Evolutionary conservation across 2,888 invertebrate genomes (phyloP), one percentile per base, ranked within the genome.

Genomic region (Pyrocoelia pectoralis): DNA sequence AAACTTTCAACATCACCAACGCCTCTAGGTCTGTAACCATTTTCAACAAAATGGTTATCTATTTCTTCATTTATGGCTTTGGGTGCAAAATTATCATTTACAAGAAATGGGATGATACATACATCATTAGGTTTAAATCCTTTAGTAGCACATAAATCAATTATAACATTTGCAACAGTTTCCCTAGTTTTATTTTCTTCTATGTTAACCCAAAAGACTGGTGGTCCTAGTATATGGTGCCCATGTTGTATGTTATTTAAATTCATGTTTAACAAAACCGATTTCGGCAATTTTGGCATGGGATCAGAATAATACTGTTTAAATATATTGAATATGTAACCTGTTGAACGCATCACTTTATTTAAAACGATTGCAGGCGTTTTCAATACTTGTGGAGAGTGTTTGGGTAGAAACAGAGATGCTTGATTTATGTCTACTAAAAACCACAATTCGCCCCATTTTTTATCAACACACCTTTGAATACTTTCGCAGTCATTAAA

Each of bases 341-440:
- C 75, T 0, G 80, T 80, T 10, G 77, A 76, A 15, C 80, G 70
- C 74, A 80, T 78, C 1, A 80, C 78, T 65, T 76, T 77, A 33
- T 70, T 76, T 29, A 80, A 64, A 14, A 75, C 68, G 1, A 79
- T 57, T 4, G 74, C 70, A 1, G 80, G 77, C 2, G 68, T 74
- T 70, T 77, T 78, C 14, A 80, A 66, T 13, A 79, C 56, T 13
- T 70, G 57, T 0, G 78, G 79, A 1, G 77, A 77, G 55, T 76
- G 73, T 69, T 77, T 78, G n/a, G 79, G 79, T 17, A 79, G 65
- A 54, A 78, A 78, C 14, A 80, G 56, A 0, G 77, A 74, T 1
- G 79, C 79, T 72, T 80, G 80, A 59, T 80, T 79, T 24, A 77
- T 79, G 57, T 80, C 80, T 0, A 79, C 78, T 61, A 80, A 70